Evolutionary conservation across 2,113 vertebrate genomes (phyloP).

Genomic region (Rattus norvegicus): DNA sequence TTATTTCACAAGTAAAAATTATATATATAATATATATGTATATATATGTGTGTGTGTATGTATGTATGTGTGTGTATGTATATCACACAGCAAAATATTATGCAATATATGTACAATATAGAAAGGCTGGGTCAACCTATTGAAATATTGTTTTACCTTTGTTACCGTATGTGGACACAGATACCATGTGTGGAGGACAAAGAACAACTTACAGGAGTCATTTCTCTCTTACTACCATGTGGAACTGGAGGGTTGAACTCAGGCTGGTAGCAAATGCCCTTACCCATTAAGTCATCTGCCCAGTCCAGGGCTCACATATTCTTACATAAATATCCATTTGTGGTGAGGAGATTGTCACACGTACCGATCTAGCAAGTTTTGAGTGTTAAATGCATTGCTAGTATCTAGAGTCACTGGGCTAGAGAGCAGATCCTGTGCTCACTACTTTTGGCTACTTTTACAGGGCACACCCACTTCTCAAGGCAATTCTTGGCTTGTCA

Average conservation of each 20-base stretch:
- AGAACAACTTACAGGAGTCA: too few species aligned
- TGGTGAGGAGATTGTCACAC: neutral
- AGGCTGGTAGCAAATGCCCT: neutral
- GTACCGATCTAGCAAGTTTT: neutral
- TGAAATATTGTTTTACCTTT: neutral
- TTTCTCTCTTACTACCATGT: neutral
- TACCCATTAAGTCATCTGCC: neutral
- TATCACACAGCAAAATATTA: neutral
- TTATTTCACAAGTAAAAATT: neutral
- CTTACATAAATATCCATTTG: neutral
- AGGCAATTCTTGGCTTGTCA: too few species aligned
- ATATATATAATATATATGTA: too few species aligned
- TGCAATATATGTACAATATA: too few species aligned
- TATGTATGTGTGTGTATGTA: neutral
- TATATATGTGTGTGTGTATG: too few species aligned
- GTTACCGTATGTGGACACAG: neutral
- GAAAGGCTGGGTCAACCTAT: neutral
- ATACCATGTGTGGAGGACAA: neutral
- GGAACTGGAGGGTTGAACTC: neutral
- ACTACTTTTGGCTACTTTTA: neutral
- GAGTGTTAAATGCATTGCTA: neutral
- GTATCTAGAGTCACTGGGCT: neutral
- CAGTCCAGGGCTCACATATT: neutral
- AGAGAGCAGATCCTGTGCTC: neutral
- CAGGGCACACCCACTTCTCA: neutral